These are phyloP conservation scores for Gisinianus flammeolus DNA, from an alignment of 2,888 invertebrate genomes.

Conservation along the genomic window DNA sequence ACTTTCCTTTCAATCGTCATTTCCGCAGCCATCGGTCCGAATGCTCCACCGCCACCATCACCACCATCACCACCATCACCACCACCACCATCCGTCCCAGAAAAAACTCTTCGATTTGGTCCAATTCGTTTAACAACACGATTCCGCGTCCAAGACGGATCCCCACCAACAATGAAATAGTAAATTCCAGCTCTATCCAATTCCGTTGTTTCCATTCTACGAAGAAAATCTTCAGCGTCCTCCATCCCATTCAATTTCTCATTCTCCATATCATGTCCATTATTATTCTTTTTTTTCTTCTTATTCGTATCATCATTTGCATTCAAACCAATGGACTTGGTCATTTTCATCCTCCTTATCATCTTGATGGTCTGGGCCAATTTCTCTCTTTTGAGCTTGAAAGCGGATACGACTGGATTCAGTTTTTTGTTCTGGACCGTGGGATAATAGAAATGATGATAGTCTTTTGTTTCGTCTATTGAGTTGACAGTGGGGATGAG, in stretches of 20 bases:
- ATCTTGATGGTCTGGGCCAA: too few relatives aligned
- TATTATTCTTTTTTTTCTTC: neutral
- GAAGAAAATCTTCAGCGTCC: neutral
- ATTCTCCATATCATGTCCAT: neutral
- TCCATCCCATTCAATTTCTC: neutral
- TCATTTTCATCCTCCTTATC: too few relatives aligned
- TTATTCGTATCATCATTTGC: neutral
- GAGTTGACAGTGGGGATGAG: neutral
- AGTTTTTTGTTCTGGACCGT: conserved; percentile 18
- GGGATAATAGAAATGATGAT: conserved; percentile 26
- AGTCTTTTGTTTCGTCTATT: neutral
- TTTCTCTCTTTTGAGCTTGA: too few relatives aligned
- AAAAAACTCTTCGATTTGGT: neutral
- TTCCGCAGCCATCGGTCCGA: conserved; percentile 25
- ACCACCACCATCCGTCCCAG: conserved; percentile 4
- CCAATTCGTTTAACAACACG: conserved; percentile 16
- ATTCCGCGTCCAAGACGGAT: conserved; percentile 19
- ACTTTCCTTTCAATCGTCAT: conserved; percentile 40
- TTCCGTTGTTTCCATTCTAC: neutral
- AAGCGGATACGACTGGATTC: neutral
- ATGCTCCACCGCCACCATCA: neutral
- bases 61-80: neutral
- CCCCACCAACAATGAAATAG: conserved; percentile 28
- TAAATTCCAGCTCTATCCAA: neutral
- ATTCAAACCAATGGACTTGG: too few relatives aligned